Evolutionary conservation across 2,888 invertebrate genomes (phyloP), one percentile per base, ranked within the genome.

Genomic region (Cyclophora albipunctata): DNA sequence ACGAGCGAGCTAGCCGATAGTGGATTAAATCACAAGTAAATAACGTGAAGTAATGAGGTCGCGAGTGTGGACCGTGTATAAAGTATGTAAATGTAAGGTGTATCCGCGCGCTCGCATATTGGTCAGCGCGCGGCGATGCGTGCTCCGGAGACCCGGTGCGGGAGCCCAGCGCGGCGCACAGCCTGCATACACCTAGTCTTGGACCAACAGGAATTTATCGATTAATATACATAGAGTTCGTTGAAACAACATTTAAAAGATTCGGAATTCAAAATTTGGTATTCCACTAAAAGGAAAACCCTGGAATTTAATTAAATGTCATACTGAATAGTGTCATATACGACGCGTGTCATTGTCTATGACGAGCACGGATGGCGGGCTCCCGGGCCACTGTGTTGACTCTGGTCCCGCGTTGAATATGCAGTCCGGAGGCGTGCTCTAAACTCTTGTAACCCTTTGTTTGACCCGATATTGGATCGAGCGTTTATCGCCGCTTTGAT

Each of bases 401-500:
- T 77, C 62, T 74, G 59, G 72, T 57, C 71, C 77, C 73, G 63
- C 75, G 79, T 81, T 87, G 87, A 87, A 87, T 87, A 87, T 86
- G 87, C 84, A 87, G 81, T 68, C 74, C 66, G 60, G 75, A 78
- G 87, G 87, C 81, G 85, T 76, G 76, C 67, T 73, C 77, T 75
- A 79, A 86, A 86, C 87, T 87, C 87, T 84, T 85, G 87, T 87
- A 83, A 82, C 82, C 81, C 85, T 85, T 85, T 87, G 85, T 85
- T 82, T 79, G 82, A 65, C 37, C 37, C 37, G 37, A 37, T 37
- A 37, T 37, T 37, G 37, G 37, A 37, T 37, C 37, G 37, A 58
- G 69, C 70, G 84, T 78, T 84, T 85, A 86, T 85, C 86, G 86
- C 67, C 75, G 72, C 81, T 78, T 79, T 78, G 81, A 80, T 78